These are phyloP conservation scores for Patella depressa DNA, from an alignment of 2,888 invertebrate genomes.

Conservation along the genomic window DNA sequence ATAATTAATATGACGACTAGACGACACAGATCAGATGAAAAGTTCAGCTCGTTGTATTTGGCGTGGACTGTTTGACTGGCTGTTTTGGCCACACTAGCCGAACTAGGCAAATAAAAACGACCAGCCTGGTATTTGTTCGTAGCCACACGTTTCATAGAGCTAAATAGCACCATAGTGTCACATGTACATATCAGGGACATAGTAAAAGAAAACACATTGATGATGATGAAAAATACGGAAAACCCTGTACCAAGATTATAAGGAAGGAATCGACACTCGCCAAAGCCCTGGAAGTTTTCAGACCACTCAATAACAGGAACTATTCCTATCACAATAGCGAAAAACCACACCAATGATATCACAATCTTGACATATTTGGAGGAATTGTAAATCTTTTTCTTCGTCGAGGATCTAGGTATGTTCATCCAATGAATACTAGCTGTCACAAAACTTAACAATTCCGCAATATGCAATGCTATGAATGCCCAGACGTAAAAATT, in stretches of 20 bases:
- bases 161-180: conserved; percentile 49
- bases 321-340: conserved; percentile 30
- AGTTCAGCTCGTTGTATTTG: conserved; percentile 50
- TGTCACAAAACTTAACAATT: conserved; percentile 41
- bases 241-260: conserved; percentile 49
- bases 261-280: conserved; percentile 49
- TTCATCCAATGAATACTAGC: conserved; percentile 51
- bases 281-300: conserved; percentile 21
- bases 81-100: conserved; percentile 19
- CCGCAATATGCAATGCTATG: conserved; percentile 43
- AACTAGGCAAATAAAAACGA: conserved; percentile 45
- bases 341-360: conserved; percentile 42
- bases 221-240: conserved; percentile 45
- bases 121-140: conserved; percentile 54
- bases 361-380: conserved; percentile 45
- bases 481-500: conserved; percentile 48
- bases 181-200: conserved; percentile 45
- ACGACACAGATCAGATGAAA: conserved; percentile 56
- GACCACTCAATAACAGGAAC: conserved; percentile 26
- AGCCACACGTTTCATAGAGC: conserved; percentile 49
- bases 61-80: conserved; percentile 44
- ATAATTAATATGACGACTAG: conserved; percentile 46
- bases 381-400: conserved; percentile 42
- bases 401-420: conserved; percentile 43
- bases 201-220: conserved; percentile 39